Conservation (phyloP, 30 jellyfish, hydroid and myxozoan species). For the Cassiopea xamachana region DNA sequence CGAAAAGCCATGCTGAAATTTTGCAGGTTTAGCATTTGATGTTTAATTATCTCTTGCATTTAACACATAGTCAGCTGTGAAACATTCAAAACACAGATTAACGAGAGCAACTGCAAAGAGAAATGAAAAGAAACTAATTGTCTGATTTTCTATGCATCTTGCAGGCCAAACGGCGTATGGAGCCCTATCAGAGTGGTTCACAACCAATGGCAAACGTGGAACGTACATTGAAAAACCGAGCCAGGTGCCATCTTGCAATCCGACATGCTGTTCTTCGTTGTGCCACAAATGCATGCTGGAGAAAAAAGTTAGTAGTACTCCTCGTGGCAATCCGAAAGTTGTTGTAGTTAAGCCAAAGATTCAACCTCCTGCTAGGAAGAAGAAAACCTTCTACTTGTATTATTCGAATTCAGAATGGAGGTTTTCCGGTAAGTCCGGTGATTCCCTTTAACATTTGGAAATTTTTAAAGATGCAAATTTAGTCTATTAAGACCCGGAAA, state of each 20-base stretch:
- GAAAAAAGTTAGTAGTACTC: conserved; percentile 12
- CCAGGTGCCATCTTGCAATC: conserved; percentile 85
- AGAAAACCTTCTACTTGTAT: conserved; percentile 45
- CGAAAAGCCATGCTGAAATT: no score
- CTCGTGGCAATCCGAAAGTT: conserved; percentile 19
- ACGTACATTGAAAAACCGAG: conserved; percentile 76
- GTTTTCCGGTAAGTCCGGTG: conserved; percentile 3
- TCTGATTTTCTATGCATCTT: neutral
- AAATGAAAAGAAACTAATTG: neutral
- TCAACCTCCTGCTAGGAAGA: neutral
- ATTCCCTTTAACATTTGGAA: no score
- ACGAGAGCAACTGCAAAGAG: neutral
- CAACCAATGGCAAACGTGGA: conserved; percentile 79
- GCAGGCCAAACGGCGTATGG: conserved; percentile 89
- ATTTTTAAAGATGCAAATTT: no score
- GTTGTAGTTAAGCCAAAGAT: conserved; percentile 1
- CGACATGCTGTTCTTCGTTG: conserved; percentile 87
- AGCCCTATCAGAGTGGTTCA: conserved; percentile 90
- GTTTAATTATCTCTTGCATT: neutral
- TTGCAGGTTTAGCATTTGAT: neutral
- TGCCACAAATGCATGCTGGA: conserved; percentile 84
- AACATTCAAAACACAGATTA: neutral
- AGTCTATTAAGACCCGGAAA: no score
- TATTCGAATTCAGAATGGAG: conserved; percentile 35
- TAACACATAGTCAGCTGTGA: neutral